A percentile compares a stretch with the other conserved stretches of the same genome.
phyloP scores from a whole-genome alignment of 2,797 vertebrate genomes.

The Craterocephalus amniculus region DNA sequence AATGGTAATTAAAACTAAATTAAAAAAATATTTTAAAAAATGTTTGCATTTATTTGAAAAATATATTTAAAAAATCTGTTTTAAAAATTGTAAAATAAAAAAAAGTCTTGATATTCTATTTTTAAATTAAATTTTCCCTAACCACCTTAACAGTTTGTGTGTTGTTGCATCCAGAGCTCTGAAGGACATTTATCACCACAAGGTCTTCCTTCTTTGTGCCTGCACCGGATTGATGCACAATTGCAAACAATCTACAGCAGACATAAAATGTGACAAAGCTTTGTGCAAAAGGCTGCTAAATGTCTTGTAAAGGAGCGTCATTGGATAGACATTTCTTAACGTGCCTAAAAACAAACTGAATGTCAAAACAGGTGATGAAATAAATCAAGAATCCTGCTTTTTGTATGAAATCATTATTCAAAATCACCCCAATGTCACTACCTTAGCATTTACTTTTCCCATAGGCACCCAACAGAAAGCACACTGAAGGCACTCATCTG shows the following conservation, averaged over 20 bases:
- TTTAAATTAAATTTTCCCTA: too few relatives aligned
- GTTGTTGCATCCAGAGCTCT: not conserved
- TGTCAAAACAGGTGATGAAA: not conserved
- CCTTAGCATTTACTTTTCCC: conserved; percentile 17
- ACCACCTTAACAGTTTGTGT: not conserved
- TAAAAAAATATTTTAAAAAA: too few relatives aligned
- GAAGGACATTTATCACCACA: not conserved
- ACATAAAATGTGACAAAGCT: too few relatives aligned
- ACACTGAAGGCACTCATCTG: not conserved
- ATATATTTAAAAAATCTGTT: too few relatives aligned
- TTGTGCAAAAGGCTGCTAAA: too few relatives aligned
- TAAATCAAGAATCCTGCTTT: too few relatives aligned
- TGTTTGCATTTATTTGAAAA: too few relatives aligned
- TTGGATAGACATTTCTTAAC: not conserved
- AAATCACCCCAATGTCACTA: conserved; percentile 1
- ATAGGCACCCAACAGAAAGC: conserved; percentile 1
- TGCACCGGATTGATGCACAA: not conserved
- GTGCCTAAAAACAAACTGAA: not conserved
- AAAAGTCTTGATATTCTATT: too few relatives aligned
- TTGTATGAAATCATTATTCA: too few relatives aligned
- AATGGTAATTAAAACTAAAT: too few relatives aligned
- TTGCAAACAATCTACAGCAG: too few relatives aligned
- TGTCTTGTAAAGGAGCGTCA: not conserved
- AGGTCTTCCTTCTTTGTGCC: not conserved
- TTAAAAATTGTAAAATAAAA: too few relatives aligned